Percentiles rank a stretch among this genome's conserved stretches.
Conservation (phyloP, 1,140 invertebrate genomes). For the Eulimnadia texana region DNA sequence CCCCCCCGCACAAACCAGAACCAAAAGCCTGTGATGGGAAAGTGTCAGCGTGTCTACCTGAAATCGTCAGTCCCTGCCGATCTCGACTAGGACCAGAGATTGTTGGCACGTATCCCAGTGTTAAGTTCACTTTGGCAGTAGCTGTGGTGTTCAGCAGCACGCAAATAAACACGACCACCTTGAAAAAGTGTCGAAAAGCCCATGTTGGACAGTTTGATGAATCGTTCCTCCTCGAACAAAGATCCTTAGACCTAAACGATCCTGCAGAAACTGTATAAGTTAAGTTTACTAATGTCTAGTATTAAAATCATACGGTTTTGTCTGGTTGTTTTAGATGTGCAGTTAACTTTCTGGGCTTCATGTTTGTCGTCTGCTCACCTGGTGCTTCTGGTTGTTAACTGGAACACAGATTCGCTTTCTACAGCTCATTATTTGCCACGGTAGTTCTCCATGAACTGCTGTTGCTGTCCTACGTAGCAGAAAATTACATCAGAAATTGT, state of each 20-base stretch:
- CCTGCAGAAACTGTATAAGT: no score
- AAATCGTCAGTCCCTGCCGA: slow-evolving; percentile 72
- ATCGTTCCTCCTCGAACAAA: no score
- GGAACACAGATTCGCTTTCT: background rate
- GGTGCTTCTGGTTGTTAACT: background rate
- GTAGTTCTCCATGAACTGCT: background rate
- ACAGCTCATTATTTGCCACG: background rate
- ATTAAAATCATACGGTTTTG: no score
- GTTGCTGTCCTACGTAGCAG: background rate
- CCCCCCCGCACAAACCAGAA: no score
- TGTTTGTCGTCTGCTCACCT: background rate
- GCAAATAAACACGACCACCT: background rate
- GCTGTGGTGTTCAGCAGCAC: background rate
- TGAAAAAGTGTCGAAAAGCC: no score
- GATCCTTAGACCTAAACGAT: no score
- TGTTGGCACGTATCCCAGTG: slow-evolving; percentile 68
- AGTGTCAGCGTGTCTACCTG: slow-evolving; percentile 31
- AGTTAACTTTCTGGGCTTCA: no score
- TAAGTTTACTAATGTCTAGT: no score
- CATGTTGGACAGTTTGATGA: no score
- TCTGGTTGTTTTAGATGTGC: no score
- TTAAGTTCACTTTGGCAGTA: slow-evolving; percentile 32
- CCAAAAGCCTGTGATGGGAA: background rate
- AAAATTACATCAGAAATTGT: background rate
- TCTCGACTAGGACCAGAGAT: slow-evolving; percentile 52